These are phyloP conservation scores for Kryphioiulus occultus DNA, from an alignment of 2,888 invertebrate genomes.

Conservation along the genomic window DNA sequence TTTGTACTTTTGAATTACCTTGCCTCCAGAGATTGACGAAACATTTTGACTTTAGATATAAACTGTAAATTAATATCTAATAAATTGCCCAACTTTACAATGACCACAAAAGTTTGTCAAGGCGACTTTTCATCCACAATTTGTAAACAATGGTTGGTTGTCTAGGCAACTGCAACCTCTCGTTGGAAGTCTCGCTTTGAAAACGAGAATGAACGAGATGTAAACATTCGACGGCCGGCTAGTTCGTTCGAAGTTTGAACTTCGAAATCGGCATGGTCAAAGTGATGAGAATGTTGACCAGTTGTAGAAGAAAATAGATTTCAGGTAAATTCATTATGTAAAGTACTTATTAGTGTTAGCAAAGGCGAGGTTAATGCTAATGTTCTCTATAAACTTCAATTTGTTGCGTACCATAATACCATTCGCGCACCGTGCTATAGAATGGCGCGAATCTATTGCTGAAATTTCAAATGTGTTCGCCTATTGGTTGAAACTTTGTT, in stretches of 20 bases:
- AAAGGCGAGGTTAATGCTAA: too few species aligned
- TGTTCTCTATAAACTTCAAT: too few species aligned
- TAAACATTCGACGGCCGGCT: not conserved
- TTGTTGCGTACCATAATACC: too few species aligned
- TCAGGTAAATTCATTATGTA: not conserved
- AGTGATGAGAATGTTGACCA: too few species aligned
- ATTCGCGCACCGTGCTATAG: too few species aligned
- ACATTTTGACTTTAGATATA: not conserved
- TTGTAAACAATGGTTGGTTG: not conserved
- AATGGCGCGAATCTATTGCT: too few species aligned
- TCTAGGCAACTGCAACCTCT: not conserved
- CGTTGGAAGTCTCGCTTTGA: not conserved
- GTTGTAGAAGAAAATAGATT: not conserved
- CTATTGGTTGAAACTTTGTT: too few species aligned
- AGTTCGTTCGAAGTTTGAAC: not conserved
- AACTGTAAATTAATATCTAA: not conserved
- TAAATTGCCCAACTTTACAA: too few species aligned
- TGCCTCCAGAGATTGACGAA: constrained; percentile 26
- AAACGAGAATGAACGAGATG: not conserved
- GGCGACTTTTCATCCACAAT: too few species aligned
- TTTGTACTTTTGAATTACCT: not conserved
- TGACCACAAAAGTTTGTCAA: not conserved
- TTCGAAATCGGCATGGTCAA: not conserved
- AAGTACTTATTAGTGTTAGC: not conserved
- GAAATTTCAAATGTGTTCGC: too few species aligned